phyloP scores from a whole-genome alignment of 2,113 vertebrate genomes.

The Pollimyrus isidori region DNA sequence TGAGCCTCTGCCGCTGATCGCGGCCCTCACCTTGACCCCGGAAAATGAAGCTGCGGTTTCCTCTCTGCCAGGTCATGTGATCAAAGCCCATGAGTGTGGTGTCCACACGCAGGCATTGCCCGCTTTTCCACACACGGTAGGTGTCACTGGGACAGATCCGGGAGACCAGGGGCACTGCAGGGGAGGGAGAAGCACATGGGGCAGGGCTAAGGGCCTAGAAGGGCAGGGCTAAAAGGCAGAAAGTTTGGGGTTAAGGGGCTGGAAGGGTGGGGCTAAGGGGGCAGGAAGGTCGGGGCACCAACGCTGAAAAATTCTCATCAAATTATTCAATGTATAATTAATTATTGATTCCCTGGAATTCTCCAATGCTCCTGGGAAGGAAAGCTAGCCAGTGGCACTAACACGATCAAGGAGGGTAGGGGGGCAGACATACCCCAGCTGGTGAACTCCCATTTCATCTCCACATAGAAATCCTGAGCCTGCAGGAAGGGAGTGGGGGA shows the following conservation, averaged over 20 bases:
- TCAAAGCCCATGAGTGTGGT: conserved; percentile 93
- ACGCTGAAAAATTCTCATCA: background rate
- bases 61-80: conserved; percentile 98
- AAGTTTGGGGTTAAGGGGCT: background rate
- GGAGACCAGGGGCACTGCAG: conserved; percentile 85
- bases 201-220: background rate
- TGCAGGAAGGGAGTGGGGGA: conserved; percentile 37
- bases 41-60: conserved; percentile 93
- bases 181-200: conserved; percentile 3
- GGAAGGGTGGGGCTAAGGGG: background rate
- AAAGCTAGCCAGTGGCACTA: background rate
- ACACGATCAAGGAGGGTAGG: background rate
- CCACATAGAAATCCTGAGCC: conserved; percentile 96
- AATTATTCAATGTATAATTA: background rate
- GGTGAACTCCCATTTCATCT: conserved; percentile 98
- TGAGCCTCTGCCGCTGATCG: background rate
- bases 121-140: conserved; percentile 95
- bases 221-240: background rate
- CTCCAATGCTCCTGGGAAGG: background rate
- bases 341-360: background rate
- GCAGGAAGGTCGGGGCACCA: background rate
- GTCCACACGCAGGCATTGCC: conserved; percentile 91
- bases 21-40: conserved; percentile 79
- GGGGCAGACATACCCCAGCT: conserved; percentile 80
- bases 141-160: conserved; percentile 97